Evolutionary conservation across 35 echinoderm and acorn worm species (phyloP), one percentile per base, ranked within the genome.

Genomic region (Diadema setosum): DNA sequence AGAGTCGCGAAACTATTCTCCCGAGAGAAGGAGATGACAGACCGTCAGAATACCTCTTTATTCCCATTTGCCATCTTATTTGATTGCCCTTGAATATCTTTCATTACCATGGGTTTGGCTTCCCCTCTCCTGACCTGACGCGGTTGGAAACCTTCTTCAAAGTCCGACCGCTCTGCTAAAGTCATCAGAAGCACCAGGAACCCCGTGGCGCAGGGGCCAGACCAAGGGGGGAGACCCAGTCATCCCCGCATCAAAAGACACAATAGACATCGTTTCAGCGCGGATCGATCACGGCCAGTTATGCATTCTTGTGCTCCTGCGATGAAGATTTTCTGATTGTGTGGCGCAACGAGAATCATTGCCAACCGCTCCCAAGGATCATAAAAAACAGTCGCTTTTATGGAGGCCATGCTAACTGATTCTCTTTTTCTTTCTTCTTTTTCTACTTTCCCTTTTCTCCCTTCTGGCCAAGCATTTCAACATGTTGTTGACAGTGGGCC

Each of bases 21-120:
- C n/a, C 12, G 73, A 44, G n/a, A 44, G 35, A 78, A 21, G 40
- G 73, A 78, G 73, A 78, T 78, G 73, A 78, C 73, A 78, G 40
- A 20, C 30, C 44, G 25, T 78, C 40, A 44, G 16, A 41, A 36
- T 78, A 7, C 2, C 73, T 78, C 40, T 78, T 78, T 44, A 26
- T 78, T 78, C 73, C 25, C 73, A 78, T 78, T 78, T 78, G 73
- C 73, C 73, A 78, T 78, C 73, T 78, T 78, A n/a, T 78, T 78
- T 78, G 73, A 78, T 78, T 36, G 73, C 73, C 73, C 73, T 78
- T 78, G 73, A 78, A 36, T 78, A 78, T 78, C 73, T 78, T 78
- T 78, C 73, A 78, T 78, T 78, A 78, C 73, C 73, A 78, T 41
- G 73, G 73, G 73, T 44, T 78, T 0, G 73, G 73, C 73, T 78